Conservation (phyloP, 1,140 invertebrate species). For the Anastatus disparis region DNA sequence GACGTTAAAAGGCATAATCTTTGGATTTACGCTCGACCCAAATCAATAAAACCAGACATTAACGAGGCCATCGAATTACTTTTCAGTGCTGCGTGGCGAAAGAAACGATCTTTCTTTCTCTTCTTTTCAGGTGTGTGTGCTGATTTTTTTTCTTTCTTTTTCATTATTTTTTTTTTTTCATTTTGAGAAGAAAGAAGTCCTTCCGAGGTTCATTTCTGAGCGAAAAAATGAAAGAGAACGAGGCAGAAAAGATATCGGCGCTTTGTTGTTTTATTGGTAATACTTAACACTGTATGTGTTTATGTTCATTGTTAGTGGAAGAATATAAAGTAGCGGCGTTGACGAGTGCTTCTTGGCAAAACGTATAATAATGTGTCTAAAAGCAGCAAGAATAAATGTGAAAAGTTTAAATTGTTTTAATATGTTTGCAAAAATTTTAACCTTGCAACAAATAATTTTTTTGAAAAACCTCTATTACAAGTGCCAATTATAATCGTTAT, state of each 20-base stretch:
- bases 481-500: no score
- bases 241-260: slow-evolving; percentile 12
- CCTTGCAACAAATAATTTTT: no score
- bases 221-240: slow-evolving; percentile 26
- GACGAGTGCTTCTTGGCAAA: no score
- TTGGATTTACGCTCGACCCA: slow-evolving; percentile 42
- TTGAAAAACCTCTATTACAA: no score
- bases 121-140: no score
- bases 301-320: background rate
- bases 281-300: slow-evolving; percentile 2
- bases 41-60: slow-evolving; percentile 62
- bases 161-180: no score
- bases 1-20: slow-evolving; percentile 42
- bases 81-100: slow-evolving; percentile 54
- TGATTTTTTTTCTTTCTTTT: no score
- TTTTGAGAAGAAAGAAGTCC: no score
- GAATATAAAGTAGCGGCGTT: background rate
- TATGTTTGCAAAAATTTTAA: no score
- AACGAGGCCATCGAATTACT: slow-evolving; percentile 61
- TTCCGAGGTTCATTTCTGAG: background rate
- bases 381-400: no score
- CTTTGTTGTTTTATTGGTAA: background rate
- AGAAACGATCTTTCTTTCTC: slow-evolving; percentile 42
- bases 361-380: no score
- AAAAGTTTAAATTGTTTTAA: no score